Percentiles rank a stretch among this genome's conserved stretches.
phyloP scores from a whole-genome alignment of 1,140 invertebrate genomes.

The Drosophila busckii region DNA sequence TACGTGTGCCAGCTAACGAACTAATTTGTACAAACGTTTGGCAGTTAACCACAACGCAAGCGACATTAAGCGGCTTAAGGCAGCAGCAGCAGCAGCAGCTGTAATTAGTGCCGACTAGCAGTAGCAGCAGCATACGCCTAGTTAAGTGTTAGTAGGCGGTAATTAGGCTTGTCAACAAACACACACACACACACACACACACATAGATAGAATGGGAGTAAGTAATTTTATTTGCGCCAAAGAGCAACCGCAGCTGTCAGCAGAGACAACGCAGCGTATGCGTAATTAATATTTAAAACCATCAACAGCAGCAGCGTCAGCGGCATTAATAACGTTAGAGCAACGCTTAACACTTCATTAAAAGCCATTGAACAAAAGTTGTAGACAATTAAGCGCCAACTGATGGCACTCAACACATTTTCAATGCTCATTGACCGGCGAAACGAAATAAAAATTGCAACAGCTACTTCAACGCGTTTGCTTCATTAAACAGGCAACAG shows the following conservation, averaged over 20 bases:
- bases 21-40: too few species aligned
- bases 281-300: slow-evolving; percentile 7
- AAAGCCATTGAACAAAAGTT: slow-evolving; percentile 63
- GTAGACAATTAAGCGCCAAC: slow-evolving; percentile 69
- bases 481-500: slow-evolving; percentile 60
- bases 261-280: neutral
- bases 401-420: slow-evolving; percentile 67
- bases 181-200: too few species aligned
- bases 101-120: too few species aligned
- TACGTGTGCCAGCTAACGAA: too few species aligned
- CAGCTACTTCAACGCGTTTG: slow-evolving; percentile 66
- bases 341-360: slow-evolving; percentile 68
- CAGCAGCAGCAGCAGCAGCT: too few species aligned
- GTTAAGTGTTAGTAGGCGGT: neutral
- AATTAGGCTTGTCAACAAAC: neutral
- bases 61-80: too few species aligned
- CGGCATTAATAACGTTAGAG: slow-evolving; percentile 7
- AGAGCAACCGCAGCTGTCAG: neutral
- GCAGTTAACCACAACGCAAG: too few species aligned
- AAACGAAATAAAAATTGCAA: slow-evolving; percentile 75
- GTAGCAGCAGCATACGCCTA: too few species aligned
- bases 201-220: too few species aligned
- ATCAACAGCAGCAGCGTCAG: too few species aligned
- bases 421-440: slow-evolving; percentile 72
- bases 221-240: too few species aligned